Evolutionary conservation across 1,140 invertebrate genomes (phyloP).

Genomic region (Mercenaria mercenaria): DNA sequence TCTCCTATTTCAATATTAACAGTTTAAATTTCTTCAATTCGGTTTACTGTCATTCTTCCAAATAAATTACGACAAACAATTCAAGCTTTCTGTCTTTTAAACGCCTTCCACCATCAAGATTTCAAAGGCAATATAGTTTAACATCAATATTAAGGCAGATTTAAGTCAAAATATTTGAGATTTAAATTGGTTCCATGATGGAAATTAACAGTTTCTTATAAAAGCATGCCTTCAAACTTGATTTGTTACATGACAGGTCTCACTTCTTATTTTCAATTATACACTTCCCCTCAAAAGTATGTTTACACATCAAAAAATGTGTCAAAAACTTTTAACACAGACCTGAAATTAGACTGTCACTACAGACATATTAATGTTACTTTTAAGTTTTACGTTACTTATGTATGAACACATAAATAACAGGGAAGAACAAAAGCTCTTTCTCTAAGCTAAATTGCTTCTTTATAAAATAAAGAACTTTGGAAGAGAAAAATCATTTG

Average conservation of each 20-base stretch:
- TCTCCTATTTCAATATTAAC: conserved; percentile 35
- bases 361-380: too few relatives aligned
- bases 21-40: conserved; percentile 53
- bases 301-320: conserved; percentile 2
- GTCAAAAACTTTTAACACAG: neutral
- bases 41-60: conserved; percentile 23
- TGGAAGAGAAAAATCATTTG: too few relatives aligned
- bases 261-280: conserved; percentile 51
- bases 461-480: too few relatives aligned
- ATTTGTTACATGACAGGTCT: conserved; percentile 46
- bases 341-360: neutral
- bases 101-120: conserved; percentile 38
- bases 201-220: conserved; percentile 61
- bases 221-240: conserved; percentile 40
- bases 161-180: conserved; percentile 67
- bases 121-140: conserved; percentile 52
- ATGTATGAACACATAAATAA: too few relatives aligned
- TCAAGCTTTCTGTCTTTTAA: conserved; percentile 12
- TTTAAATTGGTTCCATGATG: conserved; percentile 55
- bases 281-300: conserved; percentile 32
- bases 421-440: too few relatives aligned
- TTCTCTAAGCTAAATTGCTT: too few relatives aligned
- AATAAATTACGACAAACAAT: conserved; percentile 48
- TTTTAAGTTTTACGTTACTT: too few relatives aligned
- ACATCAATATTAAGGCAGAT: conserved; percentile 57